Percentiles rank a stretch among this genome's conserved stretches.
These are phyloP conservation scores for Tenthredo mesomela DNA, from an alignment of 2,888 invertebrate species.

Conservation along the genomic window DNA sequence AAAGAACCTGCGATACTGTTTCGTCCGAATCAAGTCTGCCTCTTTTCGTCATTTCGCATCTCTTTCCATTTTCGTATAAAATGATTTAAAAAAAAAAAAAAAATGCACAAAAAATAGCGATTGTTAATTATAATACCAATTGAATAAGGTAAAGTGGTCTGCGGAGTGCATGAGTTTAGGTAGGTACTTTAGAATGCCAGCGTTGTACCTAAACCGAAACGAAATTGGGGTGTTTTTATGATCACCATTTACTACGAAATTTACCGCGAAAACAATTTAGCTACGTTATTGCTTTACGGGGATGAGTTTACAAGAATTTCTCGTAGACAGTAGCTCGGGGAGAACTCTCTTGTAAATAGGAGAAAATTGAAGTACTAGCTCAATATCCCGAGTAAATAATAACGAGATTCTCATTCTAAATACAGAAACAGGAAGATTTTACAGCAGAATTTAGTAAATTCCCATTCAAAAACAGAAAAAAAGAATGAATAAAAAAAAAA, in stretches of 20 bases:
- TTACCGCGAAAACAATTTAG: conserved; percentile 19
- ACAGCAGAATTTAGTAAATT: not conserved
- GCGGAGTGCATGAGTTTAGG: not conserved
- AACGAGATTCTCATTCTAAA: not conserved
- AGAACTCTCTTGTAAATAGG: not conserved
- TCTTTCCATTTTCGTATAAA: not conserved
- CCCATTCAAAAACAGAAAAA: not conserved
- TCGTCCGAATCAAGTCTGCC: not conserved
- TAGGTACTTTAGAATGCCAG: not conserved
- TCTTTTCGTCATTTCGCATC: not conserved
- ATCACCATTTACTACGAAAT: not conserved
- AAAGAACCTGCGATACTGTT: not conserved
- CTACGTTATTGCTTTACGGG: not conserved
- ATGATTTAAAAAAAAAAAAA: not conserved
- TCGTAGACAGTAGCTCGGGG: not conserved
- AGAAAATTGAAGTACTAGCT: not conserved
- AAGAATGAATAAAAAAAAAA: not conserved
- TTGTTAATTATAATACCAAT: not conserved
- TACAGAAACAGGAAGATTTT: not conserved
- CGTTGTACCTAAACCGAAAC: not conserved
- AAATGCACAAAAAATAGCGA: not conserved
- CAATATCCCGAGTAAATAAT: not conserved
- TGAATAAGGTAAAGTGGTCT: not conserved
- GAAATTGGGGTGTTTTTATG: conserved; percentile 9
- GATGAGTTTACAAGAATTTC: conserved; percentile 9